Percentiles rank a stretch among this genome's conserved stretches.
These are phyloP conservation scores for Daboia siamensis DNA, from an alignment of 2,113 vertebrate species.

Conservation along the genomic window DNA sequence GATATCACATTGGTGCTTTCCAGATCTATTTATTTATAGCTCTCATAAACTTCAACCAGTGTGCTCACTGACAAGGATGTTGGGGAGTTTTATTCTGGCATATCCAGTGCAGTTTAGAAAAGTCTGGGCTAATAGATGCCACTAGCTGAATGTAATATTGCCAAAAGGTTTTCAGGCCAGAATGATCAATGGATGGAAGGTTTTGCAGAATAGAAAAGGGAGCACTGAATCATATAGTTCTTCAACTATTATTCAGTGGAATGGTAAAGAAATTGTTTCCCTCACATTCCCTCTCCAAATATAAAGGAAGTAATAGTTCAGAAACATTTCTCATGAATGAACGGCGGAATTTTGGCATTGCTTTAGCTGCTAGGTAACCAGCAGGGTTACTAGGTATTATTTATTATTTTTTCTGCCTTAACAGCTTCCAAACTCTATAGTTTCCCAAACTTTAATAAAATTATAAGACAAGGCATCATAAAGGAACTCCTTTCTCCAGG, in stretches of 20 bases:
- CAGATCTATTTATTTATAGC: background rate
- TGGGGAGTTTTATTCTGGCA: background rate
- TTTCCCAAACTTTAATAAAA: background rate
- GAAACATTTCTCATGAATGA: background rate
- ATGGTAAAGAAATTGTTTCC: background rate
- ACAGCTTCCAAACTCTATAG: background rate
- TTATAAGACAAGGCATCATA: background rate
- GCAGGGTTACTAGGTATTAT: too few relatives aligned
- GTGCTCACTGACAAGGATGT: background rate
- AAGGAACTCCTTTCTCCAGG: background rate
- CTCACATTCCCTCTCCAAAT: background rate
- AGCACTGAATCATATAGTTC: background rate
- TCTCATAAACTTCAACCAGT: background rate
- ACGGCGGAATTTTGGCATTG: background rate
- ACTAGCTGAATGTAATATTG: background rate
- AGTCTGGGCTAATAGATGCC: background rate
- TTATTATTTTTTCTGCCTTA: background rate
- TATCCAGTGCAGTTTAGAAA: background rate
- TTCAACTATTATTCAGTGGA: background rate
- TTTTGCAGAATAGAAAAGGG: background rate
- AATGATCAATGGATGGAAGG: background rate
- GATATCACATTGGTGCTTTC: background rate
- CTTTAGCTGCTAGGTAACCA: background rate
- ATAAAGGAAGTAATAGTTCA: background rate
- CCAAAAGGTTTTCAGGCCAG: background rate